Conservation (phyloP, 2,797 vertebrate genomes). For the Oophaga sylvatica region DNA sequence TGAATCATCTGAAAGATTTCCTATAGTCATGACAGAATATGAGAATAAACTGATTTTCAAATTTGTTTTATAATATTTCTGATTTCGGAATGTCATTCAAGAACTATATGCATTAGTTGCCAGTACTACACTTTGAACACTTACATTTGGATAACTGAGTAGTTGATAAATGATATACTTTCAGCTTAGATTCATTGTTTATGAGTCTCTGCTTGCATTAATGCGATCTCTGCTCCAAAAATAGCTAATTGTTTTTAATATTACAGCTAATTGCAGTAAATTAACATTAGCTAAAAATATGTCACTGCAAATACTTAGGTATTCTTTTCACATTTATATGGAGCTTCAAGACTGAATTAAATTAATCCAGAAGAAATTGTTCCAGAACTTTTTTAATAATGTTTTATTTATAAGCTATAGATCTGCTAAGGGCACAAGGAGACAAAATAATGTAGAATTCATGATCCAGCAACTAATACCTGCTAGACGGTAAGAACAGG, state of each 20-base stretch:
- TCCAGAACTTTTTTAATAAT: not conserved
- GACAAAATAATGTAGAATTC: slow-evolving; percentile 8
- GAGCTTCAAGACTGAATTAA: not conserved
- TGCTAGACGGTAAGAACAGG: not conserved
- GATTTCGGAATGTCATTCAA: not conserved
- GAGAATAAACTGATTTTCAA: no score
- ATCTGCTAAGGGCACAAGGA: slow-evolving; percentile 10
- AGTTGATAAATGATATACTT: not conserved
- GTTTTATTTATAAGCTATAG: slow-evolving; percentile 22
- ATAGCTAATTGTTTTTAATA: not conserved
- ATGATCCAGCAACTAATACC: not conserved
- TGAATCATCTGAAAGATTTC: no score
- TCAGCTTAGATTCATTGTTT: not conserved
- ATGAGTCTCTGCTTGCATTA: not conserved
- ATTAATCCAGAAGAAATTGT: not conserved
- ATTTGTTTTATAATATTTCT: no score
- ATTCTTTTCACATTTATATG: slow-evolving; percentile 15
- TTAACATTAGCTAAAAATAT: not conserved
- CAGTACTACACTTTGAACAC: not conserved
- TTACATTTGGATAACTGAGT: not conserved
- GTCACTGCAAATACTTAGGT: not conserved
- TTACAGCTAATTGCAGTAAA: slow-evolving; percentile 1
- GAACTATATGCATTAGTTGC: not conserved
- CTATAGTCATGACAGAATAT: no score
- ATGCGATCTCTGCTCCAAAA: not conserved